phyloP scores from a whole-genome alignment of 1,140 invertebrate species.

The Drosophila malerkotliana region DNA sequence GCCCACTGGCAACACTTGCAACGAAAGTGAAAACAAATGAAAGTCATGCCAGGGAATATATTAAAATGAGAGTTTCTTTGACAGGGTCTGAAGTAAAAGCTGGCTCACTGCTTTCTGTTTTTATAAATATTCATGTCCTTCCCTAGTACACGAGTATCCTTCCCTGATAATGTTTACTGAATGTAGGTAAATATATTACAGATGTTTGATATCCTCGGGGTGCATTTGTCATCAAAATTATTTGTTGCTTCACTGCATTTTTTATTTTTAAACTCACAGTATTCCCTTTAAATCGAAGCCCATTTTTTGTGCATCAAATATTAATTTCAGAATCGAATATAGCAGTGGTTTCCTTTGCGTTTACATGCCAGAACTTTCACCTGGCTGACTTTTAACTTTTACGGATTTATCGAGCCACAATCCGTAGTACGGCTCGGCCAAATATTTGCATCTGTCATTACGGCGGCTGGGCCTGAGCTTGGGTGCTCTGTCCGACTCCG shows the following conservation, averaged over 20 bases:
- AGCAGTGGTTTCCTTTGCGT: neutral
- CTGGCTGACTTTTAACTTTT: slow-evolving; percentile 29
- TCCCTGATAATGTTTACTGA: slow-evolving; percentile 14
- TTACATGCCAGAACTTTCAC: neutral
- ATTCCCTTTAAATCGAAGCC: neutral
- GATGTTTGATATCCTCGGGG: neutral
- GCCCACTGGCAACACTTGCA: slow-evolving; percentile 42
- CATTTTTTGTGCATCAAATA: neutral
- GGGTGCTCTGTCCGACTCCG: slow-evolving; percentile 2
- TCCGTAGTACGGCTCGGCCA: slow-evolving; percentile 12
- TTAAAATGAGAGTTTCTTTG: slow-evolving; percentile 65
- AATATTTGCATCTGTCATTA: slow-evolving; percentile 71
- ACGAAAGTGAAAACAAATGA: slow-evolving; percentile 74
- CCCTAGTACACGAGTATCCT: neutral
- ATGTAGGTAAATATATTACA: slow-evolving; percentile 24
- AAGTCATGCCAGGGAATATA: slow-evolving; percentile 75
- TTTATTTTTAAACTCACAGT: neutral
- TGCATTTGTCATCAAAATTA: too few relatives aligned
- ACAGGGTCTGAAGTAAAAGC: slow-evolving; percentile 26
- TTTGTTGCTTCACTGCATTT: too few relatives aligned
- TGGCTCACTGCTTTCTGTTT: slow-evolving; percentile 3
- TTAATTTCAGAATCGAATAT: neutral
- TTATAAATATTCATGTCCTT: slow-evolving; percentile 72
- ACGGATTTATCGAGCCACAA: slow-evolving; percentile 40
- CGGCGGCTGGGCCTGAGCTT: slow-evolving; percentile 18